Base-by-base conservation (phyloP, 2,888 invertebrate genomes). In the Zelleria hepariella region DNA sequence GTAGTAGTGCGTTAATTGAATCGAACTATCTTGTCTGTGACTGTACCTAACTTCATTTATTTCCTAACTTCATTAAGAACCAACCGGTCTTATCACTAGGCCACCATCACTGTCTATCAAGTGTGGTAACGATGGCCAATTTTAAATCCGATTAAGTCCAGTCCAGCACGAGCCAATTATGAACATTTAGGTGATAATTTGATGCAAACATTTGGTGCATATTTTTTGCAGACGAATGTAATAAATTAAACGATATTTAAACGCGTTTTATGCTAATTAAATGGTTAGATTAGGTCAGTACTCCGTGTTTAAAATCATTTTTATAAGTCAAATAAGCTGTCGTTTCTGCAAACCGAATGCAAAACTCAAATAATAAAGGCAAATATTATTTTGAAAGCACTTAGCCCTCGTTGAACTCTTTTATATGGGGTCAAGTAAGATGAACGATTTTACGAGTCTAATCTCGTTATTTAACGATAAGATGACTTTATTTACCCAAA, bases 341-440 rank as follows among this genome's bases (percentile, higher is more conserved):
- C 1, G 15, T 1, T 2, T 2, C 15, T 7, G 10, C 32, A 15
- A 42, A 42, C 10, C 15, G 2, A 42, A 42, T 15, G 15, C 10
- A 18, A 32, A 52, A 54, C 42, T 52, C 48, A 54, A 20, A 23
- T 49, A 7, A 20, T 5, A 49, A 32, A 49, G 8, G 7, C 20
- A 49, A 49, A 49, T 49, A 20, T 5, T 20, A 10, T 5, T 20
- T 21, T 20, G 2, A 8, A 49, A 49, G 6, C n/a, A 20, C 49
- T n/a, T 49, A 51, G 58, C 32, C 21, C 58, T 5, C 62, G 62
- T 62, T 62, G 60, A 62, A 62, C 62, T 62, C 60, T 58, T 60
- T 62, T 62, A 58, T 60, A 57, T 54, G 26, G 53, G 59, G 61
- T 61, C 42, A 54, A 56, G 1, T 8, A 51, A 18, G 49, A 10